Percentiles rank a stretch among this genome's conserved stretches.
phyloP scores from a whole-genome alignment of 2,888 invertebrate species.

The Caenorhabditis uteleia region DNA sequence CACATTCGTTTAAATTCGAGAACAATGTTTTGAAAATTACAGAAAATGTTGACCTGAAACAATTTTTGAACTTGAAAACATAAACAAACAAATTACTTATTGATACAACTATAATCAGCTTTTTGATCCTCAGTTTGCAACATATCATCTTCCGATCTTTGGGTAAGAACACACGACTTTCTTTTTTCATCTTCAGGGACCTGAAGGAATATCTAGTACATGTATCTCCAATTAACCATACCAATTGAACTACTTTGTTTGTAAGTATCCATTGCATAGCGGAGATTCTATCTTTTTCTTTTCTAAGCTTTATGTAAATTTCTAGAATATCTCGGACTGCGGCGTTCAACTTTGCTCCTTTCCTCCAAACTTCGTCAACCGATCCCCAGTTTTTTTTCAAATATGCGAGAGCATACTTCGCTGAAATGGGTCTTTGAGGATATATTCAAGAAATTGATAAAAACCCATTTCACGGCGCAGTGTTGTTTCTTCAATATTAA shows the following conservation, averaged over 20 bases:
- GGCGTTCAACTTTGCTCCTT: slow-evolving; percentile 13
- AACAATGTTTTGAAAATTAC: slow-evolving; percentile 45
- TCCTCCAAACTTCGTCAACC: slow-evolving; percentile 15
- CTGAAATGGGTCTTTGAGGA: no score
- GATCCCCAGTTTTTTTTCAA: slow-evolving; percentile 36
- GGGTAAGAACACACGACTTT: slow-evolving; percentile 17
- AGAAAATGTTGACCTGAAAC: slow-evolving; percentile 37
- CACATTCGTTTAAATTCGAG: slow-evolving; percentile 18
- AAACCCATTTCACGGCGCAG: slow-evolving; percentile 16
- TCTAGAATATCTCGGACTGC: slow-evolving; percentile 19
- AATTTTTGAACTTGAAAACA: no score
- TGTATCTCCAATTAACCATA: slow-evolving; percentile 5
- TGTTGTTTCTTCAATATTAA: slow-evolving; percentile 14
- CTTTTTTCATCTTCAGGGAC: slow-evolving; percentile 40
- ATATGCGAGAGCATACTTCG: slow-evolving; percentile 38
- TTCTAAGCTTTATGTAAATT: slow-evolving; percentile 31
- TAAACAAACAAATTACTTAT: slow-evolving; percentile 6
- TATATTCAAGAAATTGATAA: not conserved
- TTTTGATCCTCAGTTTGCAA: slow-evolving; percentile 23
- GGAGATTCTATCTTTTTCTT: slow-evolving; percentile 24
- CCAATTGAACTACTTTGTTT: slow-evolving; percentile 44
- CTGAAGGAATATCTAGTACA: not conserved
- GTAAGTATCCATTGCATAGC: slow-evolving; percentile 45
- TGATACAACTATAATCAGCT: slow-evolving; percentile 20
- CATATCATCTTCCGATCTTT: slow-evolving; percentile 26